Percentiles rank a stretch among this genome's conserved stretches.
phyloP scores from a whole-genome alignment of 2,888 invertebrate genomes.

The Diaphora mendica region DNA sequence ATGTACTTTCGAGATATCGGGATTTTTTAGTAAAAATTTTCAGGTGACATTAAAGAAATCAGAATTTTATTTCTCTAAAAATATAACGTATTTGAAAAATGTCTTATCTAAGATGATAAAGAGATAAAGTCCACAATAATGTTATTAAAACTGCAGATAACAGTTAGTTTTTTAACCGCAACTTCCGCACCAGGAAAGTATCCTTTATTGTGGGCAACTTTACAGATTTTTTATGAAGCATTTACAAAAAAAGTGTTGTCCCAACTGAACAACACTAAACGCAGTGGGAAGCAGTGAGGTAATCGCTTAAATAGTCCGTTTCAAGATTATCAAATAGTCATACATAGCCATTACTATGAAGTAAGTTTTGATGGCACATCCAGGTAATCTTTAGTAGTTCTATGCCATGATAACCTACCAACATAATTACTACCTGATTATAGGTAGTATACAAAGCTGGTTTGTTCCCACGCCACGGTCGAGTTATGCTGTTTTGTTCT shows the following conservation, averaged over 20 bases:
- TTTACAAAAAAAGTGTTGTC: too few species aligned
- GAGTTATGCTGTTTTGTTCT: background rate
- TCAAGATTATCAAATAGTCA: background rate
- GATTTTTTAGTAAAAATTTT: too few species aligned
- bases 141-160: background rate
- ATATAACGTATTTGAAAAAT: background rate
- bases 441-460: background rate
- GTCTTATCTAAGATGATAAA: background rate
- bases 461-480: slow-evolving; percentile 4
- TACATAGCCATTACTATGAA: background rate
- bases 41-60: too few species aligned
- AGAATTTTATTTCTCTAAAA: background rate
- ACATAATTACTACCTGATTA: slow-evolving; percentile 1
- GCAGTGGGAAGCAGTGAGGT: too few species aligned
- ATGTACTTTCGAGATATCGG: background rate
- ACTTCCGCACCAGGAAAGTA: too few species aligned
- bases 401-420: background rate
- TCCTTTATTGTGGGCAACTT: too few species aligned
- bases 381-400: background rate
- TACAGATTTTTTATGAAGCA: too few species aligned
- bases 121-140: background rate
- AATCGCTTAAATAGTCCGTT: background rate
- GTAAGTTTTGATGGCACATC: background rate
- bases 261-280: too few species aligned
- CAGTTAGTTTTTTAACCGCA: too few species aligned